Evolutionary conservation across 2,113 vertebrate species (phyloP), one percentile per base, ranked within the genome.

Genomic region (Brienomyrus brachyistius): DNA sequence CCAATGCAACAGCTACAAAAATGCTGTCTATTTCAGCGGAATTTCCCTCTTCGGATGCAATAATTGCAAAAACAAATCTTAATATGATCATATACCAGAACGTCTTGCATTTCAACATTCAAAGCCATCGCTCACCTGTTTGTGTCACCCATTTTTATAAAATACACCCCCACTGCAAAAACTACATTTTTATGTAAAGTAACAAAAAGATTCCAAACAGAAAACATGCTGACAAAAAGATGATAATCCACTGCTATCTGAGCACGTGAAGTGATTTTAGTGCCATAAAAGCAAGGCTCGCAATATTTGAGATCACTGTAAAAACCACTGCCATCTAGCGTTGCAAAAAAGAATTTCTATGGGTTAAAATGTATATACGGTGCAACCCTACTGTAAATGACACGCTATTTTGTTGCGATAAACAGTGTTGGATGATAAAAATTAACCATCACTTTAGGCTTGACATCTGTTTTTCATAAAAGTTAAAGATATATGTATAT

Each of bases 281-380:
- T 88, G 66, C 21, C 40, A 66, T 19, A 35, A 87, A 52, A 52
- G 74, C 31, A 40, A 80, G 5, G 74, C 74, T 43, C 13, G 10
- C 13, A 80, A 74, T 35, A 85, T 47, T 80, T 80, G 11, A n/a
- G 21, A n/a, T 19, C 11, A 86, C 40, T 35, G 5, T 19, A 10
- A 15, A 87, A 51, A 54, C 2, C 51, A 56, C 88, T 83, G 88
- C 50, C 88, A 83, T 89, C 88, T 89, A 82, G 74, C 52, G 88
- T 13, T 89, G 23, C 11, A 54, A 82, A 21, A 23, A 7, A 35
- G 31, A n/a, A 82, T 40, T 19, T 31, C 35, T 43, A 40, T 40
- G 35, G 31, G 5, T 80, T 80, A 80, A 80, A 80, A 43, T 43
- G n/a, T n/a, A 74, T 80, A 17, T 40, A 43, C 10, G 35, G 51